A percentile compares a stretch with the other conserved stretches of the same genome.
Conservation (phyloP, 1,140 invertebrate genomes). For the Drosophila kanapiae region DNA sequence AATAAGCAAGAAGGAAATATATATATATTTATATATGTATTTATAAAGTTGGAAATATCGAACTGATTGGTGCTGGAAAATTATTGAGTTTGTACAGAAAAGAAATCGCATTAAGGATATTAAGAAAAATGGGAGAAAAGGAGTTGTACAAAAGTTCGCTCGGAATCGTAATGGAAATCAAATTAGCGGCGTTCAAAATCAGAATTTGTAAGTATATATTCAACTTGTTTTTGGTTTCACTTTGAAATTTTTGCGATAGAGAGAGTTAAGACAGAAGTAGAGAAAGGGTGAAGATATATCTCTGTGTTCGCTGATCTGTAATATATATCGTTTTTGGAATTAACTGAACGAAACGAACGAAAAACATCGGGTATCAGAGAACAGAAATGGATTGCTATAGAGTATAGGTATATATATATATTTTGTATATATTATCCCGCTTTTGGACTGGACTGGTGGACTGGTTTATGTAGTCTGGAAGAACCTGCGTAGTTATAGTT, state of each 20-base stretch:
- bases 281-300: slow-evolving; percentile 73
- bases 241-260: slow-evolving; percentile 72
- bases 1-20: slow-evolving; percentile 45
- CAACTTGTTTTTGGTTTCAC: slow-evolving; percentile 54
- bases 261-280: slow-evolving; percentile 66
- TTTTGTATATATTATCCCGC: slow-evolving; percentile 65
- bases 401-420: slow-evolving; percentile 37
- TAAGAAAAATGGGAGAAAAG: slow-evolving; percentile 52
- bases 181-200: slow-evolving; percentile 76
- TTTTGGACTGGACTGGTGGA: slow-evolving; percentile 65
- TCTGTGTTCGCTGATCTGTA: slow-evolving; percentile 66
- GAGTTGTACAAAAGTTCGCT: slow-evolving; percentile 66
- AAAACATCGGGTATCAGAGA: slow-evolving; percentile 20
- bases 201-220: slow-evolving; percentile 54
- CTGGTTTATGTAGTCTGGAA: slow-evolving; percentile 71
- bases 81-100: slow-evolving; percentile 71
- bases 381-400: slow-evolving; percentile 41
- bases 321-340: slow-evolving; percentile 45
- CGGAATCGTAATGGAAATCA: slow-evolving; percentile 64
- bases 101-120: slow-evolving; percentile 47
- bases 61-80: slow-evolving; percentile 75
- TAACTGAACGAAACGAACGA: slow-evolving; percentile 16
- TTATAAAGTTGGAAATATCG: slow-evolving; percentile 35
- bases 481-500: slow-evolving; percentile 75
- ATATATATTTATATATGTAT: slow-evolving; percentile 35